Percentiles rank a stretch among this genome's conserved stretches.
phyloP scores from a whole-genome alignment of 2,113 vertebrate genomes.

The Mustelus asterias region DNA sequence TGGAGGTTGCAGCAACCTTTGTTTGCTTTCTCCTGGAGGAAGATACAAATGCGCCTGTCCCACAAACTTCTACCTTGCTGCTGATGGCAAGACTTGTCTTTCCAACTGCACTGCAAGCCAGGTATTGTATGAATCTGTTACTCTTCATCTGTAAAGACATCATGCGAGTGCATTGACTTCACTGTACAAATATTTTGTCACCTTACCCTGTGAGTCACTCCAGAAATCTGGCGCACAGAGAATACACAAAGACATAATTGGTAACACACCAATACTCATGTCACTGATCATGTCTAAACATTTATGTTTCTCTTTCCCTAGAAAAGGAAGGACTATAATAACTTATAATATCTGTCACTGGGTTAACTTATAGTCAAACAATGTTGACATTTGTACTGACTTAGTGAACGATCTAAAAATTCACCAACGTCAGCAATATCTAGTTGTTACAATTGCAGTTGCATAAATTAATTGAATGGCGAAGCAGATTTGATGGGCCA shows the following conservation, averaged over 20 bases:
- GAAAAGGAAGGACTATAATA: not conserved
- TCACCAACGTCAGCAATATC: not conserved
- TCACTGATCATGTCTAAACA: not conserved
- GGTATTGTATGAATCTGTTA: conserved; percentile 52
- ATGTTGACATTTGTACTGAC: not conserved
- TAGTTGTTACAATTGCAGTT: not conserved
- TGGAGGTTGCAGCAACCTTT: conserved; percentile 93
- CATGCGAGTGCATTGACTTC: not conserved
- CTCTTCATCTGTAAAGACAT: not conserved
- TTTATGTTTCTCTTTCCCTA: too few species aligned
- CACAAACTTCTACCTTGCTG: conserved; percentile 93
- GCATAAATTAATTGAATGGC: not conserved
- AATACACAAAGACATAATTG: not conserved
- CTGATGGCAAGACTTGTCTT: conserved; percentile 85
- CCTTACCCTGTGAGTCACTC: not conserved
- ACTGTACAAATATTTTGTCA: not conserved
- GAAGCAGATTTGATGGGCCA: too few species aligned
- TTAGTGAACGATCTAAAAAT: not conserved
- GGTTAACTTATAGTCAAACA: not conserved
- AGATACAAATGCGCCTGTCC: conserved; percentile 87
- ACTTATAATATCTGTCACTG: not conserved
- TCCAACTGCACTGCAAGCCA: conserved; percentile 98
- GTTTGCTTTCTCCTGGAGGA: conserved; percentile 79
- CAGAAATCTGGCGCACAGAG: not conserved
- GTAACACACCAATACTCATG: not conserved